Percentiles rank a stretch among this genome's conserved stretches.
phyloP scores from a whole-genome alignment of 1,140 invertebrate species.

The Drosophila repletoides region DNA sequence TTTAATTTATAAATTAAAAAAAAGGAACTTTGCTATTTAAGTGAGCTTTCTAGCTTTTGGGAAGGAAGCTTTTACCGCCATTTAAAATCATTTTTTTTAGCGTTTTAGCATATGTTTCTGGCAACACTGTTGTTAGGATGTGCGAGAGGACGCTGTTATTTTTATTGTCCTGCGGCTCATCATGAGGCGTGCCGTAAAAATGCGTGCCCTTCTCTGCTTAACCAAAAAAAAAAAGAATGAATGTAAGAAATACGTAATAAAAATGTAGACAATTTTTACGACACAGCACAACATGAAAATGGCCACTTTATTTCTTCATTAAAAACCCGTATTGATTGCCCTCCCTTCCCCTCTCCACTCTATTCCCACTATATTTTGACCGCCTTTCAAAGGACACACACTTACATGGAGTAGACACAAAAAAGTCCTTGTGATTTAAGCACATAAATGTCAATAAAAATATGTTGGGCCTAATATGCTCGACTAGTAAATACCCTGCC shows the following conservation, averaged over 20 bases:
- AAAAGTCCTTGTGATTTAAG: conserved; percentile 18
- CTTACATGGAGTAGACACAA: conserved; percentile 13
- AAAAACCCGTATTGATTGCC: conserved; percentile 77
- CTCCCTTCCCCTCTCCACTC: neutral
- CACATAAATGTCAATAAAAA: conserved; percentile 1
- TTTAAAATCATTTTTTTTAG: too few species aligned
- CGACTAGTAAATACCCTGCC: neutral
- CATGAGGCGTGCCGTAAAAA: conserved; percentile 33
- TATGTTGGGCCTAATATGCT: neutral
- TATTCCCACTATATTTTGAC: neutral
- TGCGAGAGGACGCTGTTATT: conserved; percentile 29
- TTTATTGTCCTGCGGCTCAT: conserved; percentile 33
- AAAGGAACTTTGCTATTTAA: too few species aligned
- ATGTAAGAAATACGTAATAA: conserved; percentile 61
- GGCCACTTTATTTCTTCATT: conserved; percentile 80
- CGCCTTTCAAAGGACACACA: neutral
- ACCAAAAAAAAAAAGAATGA: neutral
- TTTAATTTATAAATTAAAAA: too few species aligned
- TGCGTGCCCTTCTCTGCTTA: conserved; percentile 5
- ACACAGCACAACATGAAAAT: conserved; percentile 62
- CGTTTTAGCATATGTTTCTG: too few species aligned
- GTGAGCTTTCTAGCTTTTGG: too few species aligned
- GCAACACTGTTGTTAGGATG: too few species aligned
- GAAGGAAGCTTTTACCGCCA: too few species aligned
- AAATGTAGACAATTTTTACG: conserved; percentile 80